Evolutionary conservation across 1,140 invertebrate genomes (phyloP).

Genomic region (Nephila pilipes): DNA sequence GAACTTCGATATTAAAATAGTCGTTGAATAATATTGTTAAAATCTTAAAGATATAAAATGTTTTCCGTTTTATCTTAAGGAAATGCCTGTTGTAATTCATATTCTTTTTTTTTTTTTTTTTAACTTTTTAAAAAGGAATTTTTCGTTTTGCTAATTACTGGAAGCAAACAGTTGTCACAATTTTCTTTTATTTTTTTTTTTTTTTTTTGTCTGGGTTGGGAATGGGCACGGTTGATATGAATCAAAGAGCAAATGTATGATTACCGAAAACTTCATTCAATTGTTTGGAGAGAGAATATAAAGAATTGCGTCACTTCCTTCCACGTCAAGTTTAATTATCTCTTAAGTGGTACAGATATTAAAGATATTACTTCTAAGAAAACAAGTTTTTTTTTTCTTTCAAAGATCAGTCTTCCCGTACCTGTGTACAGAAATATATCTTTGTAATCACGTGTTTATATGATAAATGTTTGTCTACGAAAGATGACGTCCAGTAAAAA

Average conservation of each 20-base stretch:
- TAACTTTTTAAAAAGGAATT: neutral
- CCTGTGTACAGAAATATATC: neutral
- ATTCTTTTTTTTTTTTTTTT: too few relatives aligned
- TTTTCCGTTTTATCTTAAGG: too few relatives aligned
- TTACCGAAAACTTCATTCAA: conserved; percentile 12
- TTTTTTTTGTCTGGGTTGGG: neutral
- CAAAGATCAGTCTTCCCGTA: neutral
- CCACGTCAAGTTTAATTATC: neutral
- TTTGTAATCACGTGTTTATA: conserved; percentile 3
- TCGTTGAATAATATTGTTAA: neutral
- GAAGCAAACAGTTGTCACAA: neutral
- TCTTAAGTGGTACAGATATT: neutral
- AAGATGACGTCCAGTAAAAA: neutral
- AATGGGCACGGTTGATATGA: neutral
- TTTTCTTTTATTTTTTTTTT: neutral
- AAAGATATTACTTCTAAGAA: neutral
- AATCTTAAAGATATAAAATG: too few relatives aligned
- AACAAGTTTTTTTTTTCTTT: neutral
- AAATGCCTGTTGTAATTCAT: too few relatives aligned
- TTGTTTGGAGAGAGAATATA: conserved; percentile 18
- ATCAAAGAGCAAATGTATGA: neutral
- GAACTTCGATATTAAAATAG: neutral
- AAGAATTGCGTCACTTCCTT: conserved; percentile 29
- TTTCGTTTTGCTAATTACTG: neutral
- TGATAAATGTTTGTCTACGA: conserved; percentile 8